phyloP scores from a whole-genome alignment of 2,113 vertebrate species.

The Carlito syrichta region DNA sequence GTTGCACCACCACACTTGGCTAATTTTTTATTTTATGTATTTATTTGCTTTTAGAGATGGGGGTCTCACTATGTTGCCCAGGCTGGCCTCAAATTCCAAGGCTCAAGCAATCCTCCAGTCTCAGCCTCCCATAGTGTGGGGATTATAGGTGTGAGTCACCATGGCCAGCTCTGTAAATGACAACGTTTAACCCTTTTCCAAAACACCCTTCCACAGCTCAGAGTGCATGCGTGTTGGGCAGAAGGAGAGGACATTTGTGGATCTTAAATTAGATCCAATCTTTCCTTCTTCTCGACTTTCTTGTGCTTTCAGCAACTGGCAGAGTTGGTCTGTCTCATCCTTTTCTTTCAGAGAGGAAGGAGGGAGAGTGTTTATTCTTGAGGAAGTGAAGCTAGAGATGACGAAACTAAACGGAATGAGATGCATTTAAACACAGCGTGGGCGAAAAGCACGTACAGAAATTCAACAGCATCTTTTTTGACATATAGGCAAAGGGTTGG shows the following conservation, averaged over 20 bases:
- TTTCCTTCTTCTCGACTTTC: background rate
- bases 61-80: too few species aligned
- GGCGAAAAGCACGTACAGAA: background rate
- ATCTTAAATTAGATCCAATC: background rate
- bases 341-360: background rate
- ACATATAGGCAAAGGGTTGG: background rate
- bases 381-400: background rate
- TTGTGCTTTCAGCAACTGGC: background rate
- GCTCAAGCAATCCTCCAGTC: too few species aligned
- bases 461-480: constrained; percentile 5
- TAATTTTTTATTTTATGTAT: too few species aligned
- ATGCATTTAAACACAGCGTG: background rate
- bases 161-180: too few species aligned
- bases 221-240: fast-evolving
- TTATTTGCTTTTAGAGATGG: too few species aligned
- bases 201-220: too few species aligned
- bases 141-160: too few species aligned
- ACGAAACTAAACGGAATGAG: background rate
- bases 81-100: too few species aligned
- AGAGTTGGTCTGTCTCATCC: background rate
- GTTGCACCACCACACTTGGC: too few species aligned
- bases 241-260: background rate
- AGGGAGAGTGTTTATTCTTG: background rate
- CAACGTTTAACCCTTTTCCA: too few species aligned
- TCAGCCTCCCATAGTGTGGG: too few species aligned